A percentile compares a stretch with the other conserved stretches of the same genome.
phyloP scores from a whole-genome alignment of 2,888 invertebrate species.

The Cheilosia impressa region DNA sequence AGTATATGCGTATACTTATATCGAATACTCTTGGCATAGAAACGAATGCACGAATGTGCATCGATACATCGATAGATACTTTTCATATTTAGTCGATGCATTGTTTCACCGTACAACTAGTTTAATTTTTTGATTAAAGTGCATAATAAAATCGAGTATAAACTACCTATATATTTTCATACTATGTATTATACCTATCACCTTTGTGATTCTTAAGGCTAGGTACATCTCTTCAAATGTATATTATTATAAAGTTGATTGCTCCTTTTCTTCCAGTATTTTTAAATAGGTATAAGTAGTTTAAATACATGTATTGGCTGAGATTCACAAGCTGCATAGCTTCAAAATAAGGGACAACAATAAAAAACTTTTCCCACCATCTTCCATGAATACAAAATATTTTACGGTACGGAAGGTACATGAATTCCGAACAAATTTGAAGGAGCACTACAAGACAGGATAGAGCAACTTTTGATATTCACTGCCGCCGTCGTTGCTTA shows the following conservation, averaged over 20 bases:
- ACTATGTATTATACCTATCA: too few species aligned
- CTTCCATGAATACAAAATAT: slow-evolving; percentile 68
- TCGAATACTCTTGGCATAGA: too few species aligned
- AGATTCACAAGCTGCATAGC: slow-evolving; percentile 48
- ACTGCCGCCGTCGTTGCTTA: slow-evolving; percentile 55
- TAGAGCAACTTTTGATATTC: slow-evolving; percentile 63
- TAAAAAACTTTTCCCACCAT: slow-evolving; percentile 47
- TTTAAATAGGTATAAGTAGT: neutral
- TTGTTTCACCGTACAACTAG: too few species aligned
- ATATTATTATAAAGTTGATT: neutral
- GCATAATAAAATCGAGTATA: too few species aligned
- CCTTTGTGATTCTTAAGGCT: neutral
- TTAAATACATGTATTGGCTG: slow-evolving; percentile 22
- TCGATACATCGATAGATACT: too few species aligned
- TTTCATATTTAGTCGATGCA: too few species aligned
- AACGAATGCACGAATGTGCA: too few species aligned
- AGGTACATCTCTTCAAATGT: neutral
- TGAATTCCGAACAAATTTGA: slow-evolving; percentile 61
- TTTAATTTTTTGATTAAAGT: too few species aligned
- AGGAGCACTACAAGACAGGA: slow-evolving; percentile 52
- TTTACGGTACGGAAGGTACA: slow-evolving; percentile 52
- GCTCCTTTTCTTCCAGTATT: neutral
- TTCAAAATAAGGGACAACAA: slow-evolving; percentile 53
- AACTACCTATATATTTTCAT: too few species aligned
- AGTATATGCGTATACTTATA: too few species aligned